These are phyloP conservation scores for Cerceris rybyensis DNA, from an alignment of 2,888 invertebrate species.

Conservation along the genomic window DNA sequence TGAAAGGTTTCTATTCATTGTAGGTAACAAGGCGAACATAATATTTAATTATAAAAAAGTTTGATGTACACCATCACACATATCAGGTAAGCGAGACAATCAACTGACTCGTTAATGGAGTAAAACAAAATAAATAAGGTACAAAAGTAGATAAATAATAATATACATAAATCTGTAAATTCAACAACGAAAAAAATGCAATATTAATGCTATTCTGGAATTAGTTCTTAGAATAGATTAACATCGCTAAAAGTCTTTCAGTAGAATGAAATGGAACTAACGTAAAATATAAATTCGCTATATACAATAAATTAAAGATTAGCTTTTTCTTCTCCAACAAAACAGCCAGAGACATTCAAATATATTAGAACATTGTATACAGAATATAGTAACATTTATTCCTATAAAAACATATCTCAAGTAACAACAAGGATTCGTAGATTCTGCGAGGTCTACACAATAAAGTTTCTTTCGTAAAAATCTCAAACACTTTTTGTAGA, in stretches of 20 bases:
- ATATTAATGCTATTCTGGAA: background rate
- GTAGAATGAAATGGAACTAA: no score
- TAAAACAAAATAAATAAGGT: background rate
- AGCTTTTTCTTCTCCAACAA: background rate
- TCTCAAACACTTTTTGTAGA: background rate
- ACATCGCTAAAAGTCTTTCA: no score
- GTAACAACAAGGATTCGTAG: constrained; percentile 37
- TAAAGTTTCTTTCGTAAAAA: background rate
- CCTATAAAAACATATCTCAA: constrained; percentile 63
- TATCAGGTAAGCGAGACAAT: background rate
- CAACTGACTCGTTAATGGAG: background rate
- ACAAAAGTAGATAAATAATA: background rate
- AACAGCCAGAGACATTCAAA: background rate
- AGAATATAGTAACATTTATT: constrained; percentile 70
- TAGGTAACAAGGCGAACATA: background rate
- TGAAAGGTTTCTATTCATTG: background rate
- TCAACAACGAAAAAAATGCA: background rate
- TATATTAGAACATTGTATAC: constrained; percentile 28
- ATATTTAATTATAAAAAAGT: background rate
- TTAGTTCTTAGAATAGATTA: background rate
- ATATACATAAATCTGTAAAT: background rate
- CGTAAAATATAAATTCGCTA: no score
- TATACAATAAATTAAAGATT: no score
- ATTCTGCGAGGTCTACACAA: background rate
- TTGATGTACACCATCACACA: background rate